Percentiles rank a stretch among this genome's conserved stretches.
These are phyloP conservation scores for Cephus rjabovi DNA, from an alignment of 2,888 invertebrate species.

Conservation along the genomic window DNA sequence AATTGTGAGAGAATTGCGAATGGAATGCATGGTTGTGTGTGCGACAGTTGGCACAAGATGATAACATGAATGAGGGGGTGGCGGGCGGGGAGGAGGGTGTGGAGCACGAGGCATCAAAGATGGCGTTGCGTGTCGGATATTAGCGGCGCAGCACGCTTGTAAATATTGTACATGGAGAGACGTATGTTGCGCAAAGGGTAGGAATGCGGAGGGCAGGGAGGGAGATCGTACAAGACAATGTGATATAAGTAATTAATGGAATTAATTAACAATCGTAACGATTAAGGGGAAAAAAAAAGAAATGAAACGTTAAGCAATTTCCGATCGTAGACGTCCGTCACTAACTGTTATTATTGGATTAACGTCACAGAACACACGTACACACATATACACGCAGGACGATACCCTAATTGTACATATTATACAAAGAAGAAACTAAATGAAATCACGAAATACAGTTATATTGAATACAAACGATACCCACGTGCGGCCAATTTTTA, in stretches of 20 bases:
- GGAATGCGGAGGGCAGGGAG: slow-evolving; percentile 8
- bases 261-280: slow-evolving; percentile 61
- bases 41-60: too few relatives aligned
- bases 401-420: slow-evolving; percentile 58
- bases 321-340: slow-evolving; percentile 56
- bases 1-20: slow-evolving; percentile 6
- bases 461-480: slow-evolving; percentile 42
- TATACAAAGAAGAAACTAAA: slow-evolving; percentile 46
- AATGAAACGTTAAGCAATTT: slow-evolving; percentile 49
- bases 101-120: too few relatives aligned
- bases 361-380: slow-evolving; percentile 45
- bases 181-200: not conserved
- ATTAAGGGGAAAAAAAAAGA: slow-evolving; percentile 45
- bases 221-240: slow-evolving; percentile 60
- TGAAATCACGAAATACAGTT: slow-evolving; percentile 46
- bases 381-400: slow-evolving; percentile 30
- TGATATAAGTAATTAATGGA: slow-evolving; percentile 65
- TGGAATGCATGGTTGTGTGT: not conserved
- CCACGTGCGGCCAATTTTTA: slow-evolving; percentile 38
- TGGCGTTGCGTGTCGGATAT: too few relatives aligned
- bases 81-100: not conserved
- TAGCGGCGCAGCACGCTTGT: too few relatives aligned
- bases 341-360: slow-evolving; percentile 54
- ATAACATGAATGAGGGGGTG: not conserved
- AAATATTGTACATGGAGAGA: too few relatives aligned